Evolutionary conservation across 2,113 vertebrate species (phyloP).

Genomic region (Aegotheles bennettii): DNA sequence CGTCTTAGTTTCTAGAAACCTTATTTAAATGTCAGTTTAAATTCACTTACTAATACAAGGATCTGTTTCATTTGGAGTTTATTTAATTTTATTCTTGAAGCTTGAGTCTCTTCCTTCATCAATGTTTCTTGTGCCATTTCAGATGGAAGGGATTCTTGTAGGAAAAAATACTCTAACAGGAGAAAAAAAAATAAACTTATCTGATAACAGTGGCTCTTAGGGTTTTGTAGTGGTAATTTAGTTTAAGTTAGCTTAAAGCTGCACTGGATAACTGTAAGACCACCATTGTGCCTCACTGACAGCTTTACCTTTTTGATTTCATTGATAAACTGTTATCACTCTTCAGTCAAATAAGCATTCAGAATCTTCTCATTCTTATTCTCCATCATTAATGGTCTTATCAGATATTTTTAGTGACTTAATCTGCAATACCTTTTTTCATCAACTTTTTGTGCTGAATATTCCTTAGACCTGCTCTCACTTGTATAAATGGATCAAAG

Average conservation of each 20-base stretch:
- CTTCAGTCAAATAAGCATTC: neutral
- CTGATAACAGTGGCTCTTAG: neutral
- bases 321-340: rapidly evolving
- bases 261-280: neutral
- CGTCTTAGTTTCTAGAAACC: neutral
- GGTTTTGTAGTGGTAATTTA: neutral
- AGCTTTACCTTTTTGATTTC: neutral
- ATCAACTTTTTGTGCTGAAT: neutral
- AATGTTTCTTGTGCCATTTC: neutral
- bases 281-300: neutral
- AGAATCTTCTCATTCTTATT: neutral
- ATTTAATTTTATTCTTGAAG: neutral
- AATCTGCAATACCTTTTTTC: neutral
- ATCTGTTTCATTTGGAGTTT: neutral
- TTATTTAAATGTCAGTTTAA: neutral
- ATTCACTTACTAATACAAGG: neutral
- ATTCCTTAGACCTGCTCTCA: neutral
- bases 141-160: neutral
- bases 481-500: neutral
- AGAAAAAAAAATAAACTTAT: neutral
- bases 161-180: neutral
- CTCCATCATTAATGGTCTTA: neutral
- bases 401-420: neutral
- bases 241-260: neutral
- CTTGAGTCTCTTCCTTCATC: neutral